Evolutionary conservation across 2,888 invertebrate genomes (phyloP), one percentile per base, ranked within the genome.

Genomic region (Julus scandinavius): DNA sequence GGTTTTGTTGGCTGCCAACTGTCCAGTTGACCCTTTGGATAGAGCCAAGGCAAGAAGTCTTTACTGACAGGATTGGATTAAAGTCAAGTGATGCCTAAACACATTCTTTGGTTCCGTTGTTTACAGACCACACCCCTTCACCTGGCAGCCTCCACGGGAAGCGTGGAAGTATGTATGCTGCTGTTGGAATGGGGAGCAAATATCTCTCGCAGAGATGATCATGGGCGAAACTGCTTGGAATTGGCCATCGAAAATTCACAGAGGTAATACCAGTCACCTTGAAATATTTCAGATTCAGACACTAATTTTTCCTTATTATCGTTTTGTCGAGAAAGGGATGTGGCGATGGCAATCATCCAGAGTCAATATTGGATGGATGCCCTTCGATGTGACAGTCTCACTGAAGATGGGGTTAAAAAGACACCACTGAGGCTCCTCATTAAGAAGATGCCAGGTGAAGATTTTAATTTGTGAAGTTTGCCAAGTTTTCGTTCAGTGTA

Each of bases 391-490:
- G 92, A 90, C 87, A 89, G 90, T 0, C 91, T 91, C 84, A 89
- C 91, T 11, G 90, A 90, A 86, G 91, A 90, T 7, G 91, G 91
- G 4, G 88, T 90, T 40, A 90, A 92, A 54, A 91, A 92, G 86
- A 93, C 93, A 1, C 93, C 93, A 15, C 92, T 93, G 91, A 91
- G 93, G 87, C 92, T 92, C 90, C 92, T 93, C n/a, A 92, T 93
- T 90, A 91, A 91, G 88, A 92, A 92, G 89, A 93, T 93, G 92
- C 93, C 93, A 89, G 93, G 93, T 92, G 90, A 91, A 87, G 11
- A 4, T 40, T 17, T 40, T 20, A 4, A 13, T 29, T 40, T 45
- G 7, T 7, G 45, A 7, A 5, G 45, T 45, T 45, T 45, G 45
- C 5, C 45, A 7, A 5, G 45, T 45, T 1, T 45, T 45, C 7